Evolutionary conservation across 2,797 vertebrate species (phyloP), one percentile per base, ranked within the genome.

Genomic region (Anguilla marmorata): DNA sequence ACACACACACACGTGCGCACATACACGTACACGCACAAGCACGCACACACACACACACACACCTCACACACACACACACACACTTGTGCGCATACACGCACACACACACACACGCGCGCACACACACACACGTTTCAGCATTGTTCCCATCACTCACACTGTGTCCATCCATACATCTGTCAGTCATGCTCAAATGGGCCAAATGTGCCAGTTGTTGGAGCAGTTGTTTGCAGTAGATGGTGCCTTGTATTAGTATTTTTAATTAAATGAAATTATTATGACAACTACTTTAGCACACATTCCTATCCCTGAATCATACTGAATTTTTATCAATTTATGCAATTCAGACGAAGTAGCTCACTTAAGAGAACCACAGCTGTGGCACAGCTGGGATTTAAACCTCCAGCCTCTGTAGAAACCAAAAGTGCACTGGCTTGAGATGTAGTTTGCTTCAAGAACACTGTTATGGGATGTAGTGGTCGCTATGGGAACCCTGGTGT

Each of bases 21-120:
- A 7, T n/a, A 27, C 63, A n/a, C 63, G 27, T 2, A 11, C 63
- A 85, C 56, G 63, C n/a, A 63, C 84, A 85, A 9, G 63, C 84
- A 85, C n/a, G 63, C 84, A 63, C 48, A 63, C 54, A 85, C n/a
- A 85, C 56, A 85, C 50, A 85, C 84, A 85, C 24, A 85, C 84
- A 85, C 50, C 2, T 0, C 2, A 2, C 37, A 3, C 37, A 41
- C 37, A 41, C 37, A 50, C 80, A 83, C 21, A 84, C 82, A 84
- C 45, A 16, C 12, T 21, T 4, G 16, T 58, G 16, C 56, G 2
- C 56, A 16, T 4, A 84, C 48, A 54, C 24, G 33, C 7, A 84
- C 24, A 56, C 48, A 58, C 9, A 58, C 66, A n/a, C 83, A 56
- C 24, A n/a, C n/a, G n/a, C n/a, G n/a, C n/a, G 33, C 83, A 58